Percentiles rank a stretch among this genome's conserved stretches.
Conservation (phyloP, 2,888 invertebrate species). For the Cancer borealis region DNA sequence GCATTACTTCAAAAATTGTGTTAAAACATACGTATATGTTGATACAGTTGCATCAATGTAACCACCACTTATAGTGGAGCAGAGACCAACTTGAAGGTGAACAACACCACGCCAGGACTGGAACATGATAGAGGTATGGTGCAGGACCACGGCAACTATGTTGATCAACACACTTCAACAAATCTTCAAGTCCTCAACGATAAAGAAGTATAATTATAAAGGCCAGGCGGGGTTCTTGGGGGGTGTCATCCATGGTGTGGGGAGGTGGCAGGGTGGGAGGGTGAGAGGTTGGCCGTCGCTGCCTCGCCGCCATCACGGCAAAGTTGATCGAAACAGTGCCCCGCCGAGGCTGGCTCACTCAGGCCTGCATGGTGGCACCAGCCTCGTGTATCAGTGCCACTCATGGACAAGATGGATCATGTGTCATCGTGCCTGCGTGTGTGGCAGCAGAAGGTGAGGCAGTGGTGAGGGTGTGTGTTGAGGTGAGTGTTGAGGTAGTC, state of each 20-base stretch:
- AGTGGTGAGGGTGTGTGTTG: neutral
- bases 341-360: neutral
- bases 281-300: neutral
- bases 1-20: no score
- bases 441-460: conserved; percentile 40
- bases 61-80: no score
- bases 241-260: neutral
- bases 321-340: neutral
- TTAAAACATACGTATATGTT: no score
- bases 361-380: neutral
- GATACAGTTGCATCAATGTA: no score
- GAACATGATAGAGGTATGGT: no score
- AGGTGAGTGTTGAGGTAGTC: neutral
- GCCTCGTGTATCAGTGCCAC: neutral
- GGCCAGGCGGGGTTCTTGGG: neutral
- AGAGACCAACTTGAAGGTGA: no score
- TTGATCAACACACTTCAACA: no score
- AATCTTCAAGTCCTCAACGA: no score
- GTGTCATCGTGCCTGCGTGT: neutral
- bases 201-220: no score
- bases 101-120: no score
- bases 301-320: conserved; percentile 5
- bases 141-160: no score
- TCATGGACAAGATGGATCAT: neutral
- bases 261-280: neutral